A percentile compares a stretch with the other conserved stretches of the same genome.
phyloP scores from a whole-genome alignment of 2,113 vertebrate genomes.

The Stigmatopora nigra region DNA sequence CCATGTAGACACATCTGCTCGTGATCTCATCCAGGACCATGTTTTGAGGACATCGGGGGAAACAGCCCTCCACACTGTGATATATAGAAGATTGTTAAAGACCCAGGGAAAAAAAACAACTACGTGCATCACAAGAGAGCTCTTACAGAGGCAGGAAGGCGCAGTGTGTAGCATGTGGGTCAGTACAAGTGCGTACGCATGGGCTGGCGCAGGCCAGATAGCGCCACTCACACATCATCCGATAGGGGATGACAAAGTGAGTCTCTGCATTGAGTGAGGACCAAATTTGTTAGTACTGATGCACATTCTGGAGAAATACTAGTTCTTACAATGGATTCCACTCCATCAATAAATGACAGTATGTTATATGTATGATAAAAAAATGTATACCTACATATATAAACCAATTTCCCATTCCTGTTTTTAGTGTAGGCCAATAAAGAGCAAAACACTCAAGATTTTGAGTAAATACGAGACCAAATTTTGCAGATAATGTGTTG shows the following conservation, averaged over 20 bases:
- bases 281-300: neutral
- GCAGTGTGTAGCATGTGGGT: conserved; percentile 81
- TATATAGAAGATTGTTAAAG: conserved; percentile 23
- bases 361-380: neutral
- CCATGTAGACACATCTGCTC: conserved; percentile 87
- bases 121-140: neutral
- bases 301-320: neutral
- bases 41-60: conserved; percentile 85
- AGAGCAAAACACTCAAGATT: too few relatives aligned
- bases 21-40: conserved; percentile 96
- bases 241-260: conserved; percentile 82
- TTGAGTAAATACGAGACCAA: too few relatives aligned
- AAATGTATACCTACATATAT: neutral
- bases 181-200: conserved; percentile 86
- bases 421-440: too few relatives aligned
- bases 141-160: conserved; percentile 92
- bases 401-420: neutral
- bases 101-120: neutral
- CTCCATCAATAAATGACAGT: neutral
- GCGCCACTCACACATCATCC: conserved; percentile 94
- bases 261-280: conserved; percentile 72
- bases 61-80: conserved; percentile 91
- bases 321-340: neutral
- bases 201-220: conserved; percentile 86
- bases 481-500: too few relatives aligned